phyloP scores from a whole-genome alignment of 2,888 invertebrate species.

The Pristionchus maxplancki region DNA sequence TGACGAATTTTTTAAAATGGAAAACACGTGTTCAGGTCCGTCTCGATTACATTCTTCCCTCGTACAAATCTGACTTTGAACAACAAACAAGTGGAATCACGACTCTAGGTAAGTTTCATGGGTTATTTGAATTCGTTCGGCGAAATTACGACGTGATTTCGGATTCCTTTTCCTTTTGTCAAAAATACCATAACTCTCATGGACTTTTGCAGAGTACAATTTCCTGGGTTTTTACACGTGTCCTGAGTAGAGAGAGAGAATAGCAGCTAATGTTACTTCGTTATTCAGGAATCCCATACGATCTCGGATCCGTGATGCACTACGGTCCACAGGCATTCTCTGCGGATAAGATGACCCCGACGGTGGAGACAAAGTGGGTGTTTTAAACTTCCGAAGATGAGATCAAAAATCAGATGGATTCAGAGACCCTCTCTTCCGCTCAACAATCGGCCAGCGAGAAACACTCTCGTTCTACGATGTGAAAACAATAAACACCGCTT shows the following conservation, averaged over 20 bases:
- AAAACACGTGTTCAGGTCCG: constrained; percentile 59
- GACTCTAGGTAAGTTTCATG: constrained; percentile 55
- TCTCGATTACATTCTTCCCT: constrained; percentile 69
- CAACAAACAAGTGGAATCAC: constrained; percentile 62
- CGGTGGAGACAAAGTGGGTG: constrained; percentile 71
- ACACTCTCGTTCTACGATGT: constrained; percentile 74
- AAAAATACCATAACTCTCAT: no score
- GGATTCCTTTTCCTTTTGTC: no score
- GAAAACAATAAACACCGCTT: constrained; percentile 73
- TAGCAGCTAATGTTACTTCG: neutral
- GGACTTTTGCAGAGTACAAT: no score
- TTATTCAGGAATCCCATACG: constrained; percentile 73
- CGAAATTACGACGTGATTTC: no score
- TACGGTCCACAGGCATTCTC: constrained; percentile 77
- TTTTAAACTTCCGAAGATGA: neutral
- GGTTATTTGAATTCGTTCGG: no score
- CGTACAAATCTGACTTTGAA: constrained; percentile 74
- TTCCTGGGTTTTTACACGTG: no score
- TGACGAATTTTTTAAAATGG: no score
- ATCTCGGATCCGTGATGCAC: constrained; percentile 75
- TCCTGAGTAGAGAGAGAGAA: no score
- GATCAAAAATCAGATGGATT: neutral
- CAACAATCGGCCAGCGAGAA: constrained; percentile 77
- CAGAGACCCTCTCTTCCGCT: constrained; percentile 71
- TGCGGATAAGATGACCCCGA: constrained; percentile 71